Evolutionary conservation across 2,113 vertebrate species (phyloP), one percentile per base, ranked within the genome.

Genomic region (Lepus timidus): DNA sequence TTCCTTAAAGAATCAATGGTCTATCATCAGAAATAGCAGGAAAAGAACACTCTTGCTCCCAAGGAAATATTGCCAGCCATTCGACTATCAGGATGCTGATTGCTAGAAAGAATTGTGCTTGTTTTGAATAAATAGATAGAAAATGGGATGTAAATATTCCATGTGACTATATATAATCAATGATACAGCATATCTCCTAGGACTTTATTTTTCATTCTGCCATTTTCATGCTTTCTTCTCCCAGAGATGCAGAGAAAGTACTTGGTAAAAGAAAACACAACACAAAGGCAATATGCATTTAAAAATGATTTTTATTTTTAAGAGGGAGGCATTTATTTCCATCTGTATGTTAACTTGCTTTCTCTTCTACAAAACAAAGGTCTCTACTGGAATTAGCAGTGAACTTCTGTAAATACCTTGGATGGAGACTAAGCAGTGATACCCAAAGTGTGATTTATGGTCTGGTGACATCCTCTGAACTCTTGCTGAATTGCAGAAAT

Each of bases 91-190:
- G 16, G 22, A 75, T 9, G 14, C 51, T 73, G 36, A 87, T 76
- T 62, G 51, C 65, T 71, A 83, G 52, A 39, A 88, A 95, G 91
- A 94, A 52, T 3, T 55, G 67, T 51, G 23, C 68, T 95, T 61
- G 6, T 52, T 68, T 84, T 84, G 36, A 89, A 95, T 51, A 29
- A 88, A 73, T 64, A 75, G 75, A 73, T 14, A 62, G 84, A 90
- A 91, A 96, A 95, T 78, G 91, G 70, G 33, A 64, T 88, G 52
- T 52, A 91, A 95, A 92, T 95, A 85, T 85, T 73, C 31, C 68
- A 84, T 67, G 14, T 84, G 55, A 91, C 65, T 75, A 76, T 55
- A 91, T n/a, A n/a, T n/a, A 85, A 91, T 97, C 36, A 83, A 58
- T 85, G 55, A 87, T 39, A 25, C 1, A 65, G 17, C 36, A 7